These are phyloP conservation scores for Chalcosyrphus nemorum DNA, from an alignment of 2,888 invertebrate genomes.

Conservation along the genomic window DNA sequence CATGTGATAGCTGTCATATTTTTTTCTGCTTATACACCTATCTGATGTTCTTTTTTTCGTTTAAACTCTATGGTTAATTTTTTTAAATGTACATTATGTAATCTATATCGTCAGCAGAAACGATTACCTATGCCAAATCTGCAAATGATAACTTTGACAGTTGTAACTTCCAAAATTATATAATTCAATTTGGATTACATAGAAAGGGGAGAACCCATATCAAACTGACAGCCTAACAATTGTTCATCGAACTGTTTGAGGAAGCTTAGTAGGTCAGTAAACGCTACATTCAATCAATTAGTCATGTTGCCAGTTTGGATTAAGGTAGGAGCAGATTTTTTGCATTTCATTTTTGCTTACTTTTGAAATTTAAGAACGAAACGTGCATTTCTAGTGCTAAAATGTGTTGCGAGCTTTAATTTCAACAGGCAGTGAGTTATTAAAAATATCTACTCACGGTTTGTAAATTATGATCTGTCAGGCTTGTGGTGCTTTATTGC, in stretches of 20 bases:
- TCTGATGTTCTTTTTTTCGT: neutral
- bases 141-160: neutral
- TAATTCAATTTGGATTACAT: neutral
- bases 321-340: neutral
- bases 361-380: too few species aligned
- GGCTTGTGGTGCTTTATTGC: neutral
- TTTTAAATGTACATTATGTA: neutral
- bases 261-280: neutral
- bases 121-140: neutral
- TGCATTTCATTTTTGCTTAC: neutral
- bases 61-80: too few species aligned
- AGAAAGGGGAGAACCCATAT: neutral
- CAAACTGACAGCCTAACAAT: neutral
- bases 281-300: neutral
- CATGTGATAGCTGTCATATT: neutral
- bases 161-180: neutral
- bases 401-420: neutral
- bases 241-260: neutral
- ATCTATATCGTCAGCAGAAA: neutral
- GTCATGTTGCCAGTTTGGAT: neutral
- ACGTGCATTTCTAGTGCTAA: too few species aligned
- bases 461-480: too few species aligned
- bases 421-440: neutral
- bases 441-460: too few species aligned
- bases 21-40: neutral